These are phyloP conservation scores for Amorpha juglandis DNA, from an alignment of 2,888 invertebrate species.

Conservation along the genomic window DNA sequence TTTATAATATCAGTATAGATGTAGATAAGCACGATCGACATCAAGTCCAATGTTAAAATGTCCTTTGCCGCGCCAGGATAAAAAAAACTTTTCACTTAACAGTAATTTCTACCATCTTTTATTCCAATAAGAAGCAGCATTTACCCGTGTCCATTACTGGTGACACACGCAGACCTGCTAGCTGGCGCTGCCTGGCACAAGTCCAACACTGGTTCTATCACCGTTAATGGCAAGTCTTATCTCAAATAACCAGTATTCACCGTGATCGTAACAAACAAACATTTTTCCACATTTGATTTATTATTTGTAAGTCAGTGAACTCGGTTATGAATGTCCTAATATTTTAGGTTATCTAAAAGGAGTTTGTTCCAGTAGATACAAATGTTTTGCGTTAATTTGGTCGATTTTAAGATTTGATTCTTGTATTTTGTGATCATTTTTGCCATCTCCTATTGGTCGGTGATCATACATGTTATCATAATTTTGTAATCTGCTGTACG, in stretches of 20 bases:
- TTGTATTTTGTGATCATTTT: too few species aligned
- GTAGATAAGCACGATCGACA: too few species aligned
- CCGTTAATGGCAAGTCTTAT: constrained; percentile 21
- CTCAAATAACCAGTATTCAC: constrained; percentile 17
- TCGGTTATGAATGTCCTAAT: not conserved
- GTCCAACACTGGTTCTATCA: not conserved
- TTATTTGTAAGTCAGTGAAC: constrained; percentile 3
- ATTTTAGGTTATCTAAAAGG: not conserved
- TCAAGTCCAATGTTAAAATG: too few species aligned
- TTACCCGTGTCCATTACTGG: constrained; percentile 15
- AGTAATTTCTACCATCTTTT: not conserved
- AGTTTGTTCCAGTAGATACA: too few species aligned
- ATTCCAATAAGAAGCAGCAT: constrained; percentile 8
- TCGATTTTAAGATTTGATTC: too few species aligned
- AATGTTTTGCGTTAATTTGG: too few species aligned
- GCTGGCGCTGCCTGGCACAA: constrained; percentile 3
- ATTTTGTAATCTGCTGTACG: too few species aligned
- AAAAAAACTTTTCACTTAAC: too few species aligned
- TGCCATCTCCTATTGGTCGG: too few species aligned
- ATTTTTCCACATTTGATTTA: constrained; percentile 11
- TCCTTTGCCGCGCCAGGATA: too few species aligned
- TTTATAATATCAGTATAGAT: too few species aligned
- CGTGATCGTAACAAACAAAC: constrained; percentile 23
- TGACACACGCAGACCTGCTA: not conserved
- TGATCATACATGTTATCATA: too few species aligned